Evolutionary conservation across 1,140 invertebrate genomes (phyloP), one percentile per base, ranked within the genome.

Genomic region (Yoshiicerus persimilis): DNA sequence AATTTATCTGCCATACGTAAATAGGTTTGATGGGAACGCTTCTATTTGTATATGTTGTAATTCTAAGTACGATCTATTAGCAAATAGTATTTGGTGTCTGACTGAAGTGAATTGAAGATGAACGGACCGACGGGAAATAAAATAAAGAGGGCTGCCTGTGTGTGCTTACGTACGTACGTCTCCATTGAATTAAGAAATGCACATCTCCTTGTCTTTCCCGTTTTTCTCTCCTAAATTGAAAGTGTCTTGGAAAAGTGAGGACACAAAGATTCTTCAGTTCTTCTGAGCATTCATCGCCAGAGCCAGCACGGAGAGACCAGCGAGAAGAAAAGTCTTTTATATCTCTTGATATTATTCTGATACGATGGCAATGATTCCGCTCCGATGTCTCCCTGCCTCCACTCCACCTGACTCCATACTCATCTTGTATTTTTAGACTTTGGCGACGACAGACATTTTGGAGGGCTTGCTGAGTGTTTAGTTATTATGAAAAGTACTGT

Each of bases 401-500:
- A 23, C 27, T 75, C 70, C 70, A 75, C 70, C 70, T 75, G 70
- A 75, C 70, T 75, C 30, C 10, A 38, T 32, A 80, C 70, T 77
- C 70, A 77, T 36, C 34, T 80, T 80, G 38, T 80, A 84, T 84
- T 84, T 84, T 84, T 84, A 84, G 83, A 84, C 83, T 84, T 84
- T 84, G 83, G 83, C 83, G 83, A 84, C 83, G 38, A 84, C 83
- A 84, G 83, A 41, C 41, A 27, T 47, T 84, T 84, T 23, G 39
- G 41, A 84, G 83, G 56, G 83, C 38, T 84, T 47, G 38, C 25
- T 84, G 83, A 84, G 83, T 84, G 83, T 84, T 84, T 36, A 84
- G 41, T 84, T 84, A 84, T 84, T 84, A 84, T 84, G 83, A 84
- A 84, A 84, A 84, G 83, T 84, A 56, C 83, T 84, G 83, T 84